These are phyloP conservation scores for Lichenostomus cassidix DNA, from an alignment of 2,113 vertebrate species.

Conservation along the genomic window DNA sequence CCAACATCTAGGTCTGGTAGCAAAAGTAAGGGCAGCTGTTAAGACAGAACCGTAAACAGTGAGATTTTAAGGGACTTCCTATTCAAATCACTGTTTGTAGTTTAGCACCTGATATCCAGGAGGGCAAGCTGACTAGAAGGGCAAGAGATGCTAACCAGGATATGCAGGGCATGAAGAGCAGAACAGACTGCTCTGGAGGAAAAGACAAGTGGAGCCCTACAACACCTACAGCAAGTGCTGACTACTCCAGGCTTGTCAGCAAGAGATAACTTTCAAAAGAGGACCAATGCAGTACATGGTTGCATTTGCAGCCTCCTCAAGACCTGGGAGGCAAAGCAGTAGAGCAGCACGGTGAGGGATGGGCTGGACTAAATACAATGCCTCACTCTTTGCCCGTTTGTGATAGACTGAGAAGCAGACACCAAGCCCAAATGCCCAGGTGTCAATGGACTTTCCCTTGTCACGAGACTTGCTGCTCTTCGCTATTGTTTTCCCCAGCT, in stretches of 20 bases:
- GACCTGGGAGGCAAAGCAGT: neutral
- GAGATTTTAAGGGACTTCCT: neutral
- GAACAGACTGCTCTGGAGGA: neutral
- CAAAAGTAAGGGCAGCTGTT: neutral
- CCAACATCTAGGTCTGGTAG: neutral
- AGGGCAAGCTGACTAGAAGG: neutral
- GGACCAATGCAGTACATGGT: neutral
- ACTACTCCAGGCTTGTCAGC: neutral
- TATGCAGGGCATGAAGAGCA: neutral
- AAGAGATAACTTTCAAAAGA: neutral
- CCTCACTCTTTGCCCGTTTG: neutral
- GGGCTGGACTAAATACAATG: neutral
- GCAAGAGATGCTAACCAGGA: neutral
- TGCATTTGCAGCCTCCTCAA: neutral
- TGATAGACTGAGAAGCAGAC: neutral
- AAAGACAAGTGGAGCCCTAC: neutral
- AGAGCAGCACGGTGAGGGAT: neutral
- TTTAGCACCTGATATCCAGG: neutral
- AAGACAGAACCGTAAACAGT: neutral
- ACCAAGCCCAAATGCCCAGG: neutral
- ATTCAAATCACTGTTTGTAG: neutral
- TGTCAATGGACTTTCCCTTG: neutral
- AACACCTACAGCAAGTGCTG: accelerated
- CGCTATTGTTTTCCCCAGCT: neutral
- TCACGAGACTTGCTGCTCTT: neutral